Evolutionary conservation across 2,797 vertebrate genomes (phyloP), one percentile per base, ranked within the genome.

Genomic region (Arnoldichthys spilopterus): DNA sequence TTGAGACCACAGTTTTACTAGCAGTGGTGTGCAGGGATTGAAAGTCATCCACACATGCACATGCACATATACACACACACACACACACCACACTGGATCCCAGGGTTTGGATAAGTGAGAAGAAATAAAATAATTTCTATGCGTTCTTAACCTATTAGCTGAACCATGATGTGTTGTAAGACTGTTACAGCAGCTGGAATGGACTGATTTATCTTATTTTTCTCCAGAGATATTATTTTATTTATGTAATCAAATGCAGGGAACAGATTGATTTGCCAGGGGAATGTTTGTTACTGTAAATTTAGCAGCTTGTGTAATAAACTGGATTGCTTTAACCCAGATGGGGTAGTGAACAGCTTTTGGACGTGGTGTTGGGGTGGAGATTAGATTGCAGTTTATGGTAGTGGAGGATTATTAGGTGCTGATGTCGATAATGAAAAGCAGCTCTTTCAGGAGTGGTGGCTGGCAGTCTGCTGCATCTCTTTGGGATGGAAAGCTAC

Each of bases 221-320:
- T 86, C 89, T 90, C 88, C 78, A 85, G 83, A 89, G 90, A 88
- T 91, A 89, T 88, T 91, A 90, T 92, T 94, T 94, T 94, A 94
- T 93, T 94, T 92, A 91, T 92, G 91, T 90, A 87, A 90, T 94
- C 93, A 93, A 91, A 93, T 92, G 85, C 87, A 86, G 86, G 83
- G 88, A 89, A 93, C 91, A 86, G 92, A 92, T 94, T 93, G 88
- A 91, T 93, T 93, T 92, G 91, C 92, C 92, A 91, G 77, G 90
- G 90, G 91, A 93, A 88, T 88, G 91, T 90, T 91, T 92, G 90
- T 93, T 93, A 93, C 91, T 95, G 90, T 96, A 94, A 94, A 95
- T 95, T 95, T 94, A 93, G 88, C 91, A 92, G 93, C 93, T 93
- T 93, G 90, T 94, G 92, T 94, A 94, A 95, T 95, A 95, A 95